Evolutionary conservation across 2,888 invertebrate species (phyloP).

Genomic region (Meghimatium bilineatum): DNA sequence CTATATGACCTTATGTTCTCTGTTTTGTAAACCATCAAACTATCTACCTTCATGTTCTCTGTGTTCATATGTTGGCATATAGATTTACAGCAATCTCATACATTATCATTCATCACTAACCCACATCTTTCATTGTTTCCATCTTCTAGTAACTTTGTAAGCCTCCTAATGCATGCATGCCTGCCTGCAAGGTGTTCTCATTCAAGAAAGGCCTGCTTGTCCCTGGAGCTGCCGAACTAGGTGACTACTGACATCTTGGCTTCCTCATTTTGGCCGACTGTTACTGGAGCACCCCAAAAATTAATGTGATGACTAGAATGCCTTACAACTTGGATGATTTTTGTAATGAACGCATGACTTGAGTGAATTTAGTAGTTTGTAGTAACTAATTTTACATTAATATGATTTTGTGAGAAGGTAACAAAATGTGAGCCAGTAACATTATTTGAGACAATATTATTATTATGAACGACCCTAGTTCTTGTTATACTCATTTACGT

Average conservation of each 20-base stretch:
- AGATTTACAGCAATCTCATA: no score
- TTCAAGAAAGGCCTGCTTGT: background rate
- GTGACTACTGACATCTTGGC: background rate
- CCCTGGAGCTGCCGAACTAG: background rate
- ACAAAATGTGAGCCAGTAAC: no score
- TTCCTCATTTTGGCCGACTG: background rate
- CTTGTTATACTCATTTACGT: no score
- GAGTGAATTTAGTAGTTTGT: background rate
- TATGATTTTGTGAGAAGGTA: no score
- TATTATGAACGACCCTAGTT: no score
- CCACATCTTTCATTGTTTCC: slow-evolving; percentile 11
- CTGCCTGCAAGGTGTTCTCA: slow-evolving; percentile 19
- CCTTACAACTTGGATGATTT: background rate
- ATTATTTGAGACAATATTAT: no score
- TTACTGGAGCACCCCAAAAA: background rate
- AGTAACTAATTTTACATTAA: background rate
- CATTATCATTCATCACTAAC: slow-evolving; percentile 10
- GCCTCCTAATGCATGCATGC: slow-evolving; percentile 22
- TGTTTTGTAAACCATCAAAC: no score
- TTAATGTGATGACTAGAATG: background rate
- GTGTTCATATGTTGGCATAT: no score
- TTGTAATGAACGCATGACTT: background rate
- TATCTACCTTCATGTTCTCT: no score
- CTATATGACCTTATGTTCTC: no score
- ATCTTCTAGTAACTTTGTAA: slow-evolving; percentile 12